phyloP scores from a whole-genome alignment of 1,140 invertebrate genomes.

The Mercenaria mercenaria region DNA sequence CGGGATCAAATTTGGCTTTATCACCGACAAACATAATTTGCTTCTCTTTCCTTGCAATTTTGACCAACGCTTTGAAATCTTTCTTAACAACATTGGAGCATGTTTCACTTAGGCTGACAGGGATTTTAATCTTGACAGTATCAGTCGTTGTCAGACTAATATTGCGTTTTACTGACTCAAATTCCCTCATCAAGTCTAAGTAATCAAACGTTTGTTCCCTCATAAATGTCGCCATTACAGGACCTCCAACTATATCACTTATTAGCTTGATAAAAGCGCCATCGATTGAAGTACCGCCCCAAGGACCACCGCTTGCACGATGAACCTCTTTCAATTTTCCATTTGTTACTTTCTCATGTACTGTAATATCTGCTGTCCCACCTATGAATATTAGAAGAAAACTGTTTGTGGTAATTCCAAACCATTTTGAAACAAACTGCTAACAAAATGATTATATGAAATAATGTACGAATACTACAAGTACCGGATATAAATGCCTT shows the following conservation, averaged over 20 bases:
- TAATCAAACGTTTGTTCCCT: slow-evolving; percentile 19
- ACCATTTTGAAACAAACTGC: too few species aligned
- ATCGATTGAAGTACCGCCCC: slow-evolving; percentile 57
- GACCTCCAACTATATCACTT: slow-evolving; percentile 40
- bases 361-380: slow-evolving; percentile 58
- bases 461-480: too few species aligned
- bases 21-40: slow-evolving; percentile 47
- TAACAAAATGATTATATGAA: too few species aligned
- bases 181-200: slow-evolving; percentile 55
- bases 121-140: slow-evolving; percentile 31
- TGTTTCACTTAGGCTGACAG: slow-evolving; percentile 33
- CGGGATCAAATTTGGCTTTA: slow-evolving; percentile 32
- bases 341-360: slow-evolving; percentile 46
- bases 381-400: slow-evolving; percentile 15
- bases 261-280: slow-evolving; percentile 39
- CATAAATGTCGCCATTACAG: slow-evolving; percentile 14
- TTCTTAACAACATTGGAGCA: slow-evolving; percentile 1
- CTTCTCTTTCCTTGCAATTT: slow-evolving; percentile 15
- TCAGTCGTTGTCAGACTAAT: background rate
- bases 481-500: too few species aligned
- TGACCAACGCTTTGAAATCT: slow-evolving; percentile 32
- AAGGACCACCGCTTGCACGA: slow-evolving; percentile 54
- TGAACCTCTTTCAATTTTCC: slow-evolving; percentile 55
- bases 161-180: slow-evolving; percentile 50
- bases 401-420: too few species aligned